phyloP scores from a whole-genome alignment of 2,888 invertebrate species.

The Esperia sulphurella region DNA sequence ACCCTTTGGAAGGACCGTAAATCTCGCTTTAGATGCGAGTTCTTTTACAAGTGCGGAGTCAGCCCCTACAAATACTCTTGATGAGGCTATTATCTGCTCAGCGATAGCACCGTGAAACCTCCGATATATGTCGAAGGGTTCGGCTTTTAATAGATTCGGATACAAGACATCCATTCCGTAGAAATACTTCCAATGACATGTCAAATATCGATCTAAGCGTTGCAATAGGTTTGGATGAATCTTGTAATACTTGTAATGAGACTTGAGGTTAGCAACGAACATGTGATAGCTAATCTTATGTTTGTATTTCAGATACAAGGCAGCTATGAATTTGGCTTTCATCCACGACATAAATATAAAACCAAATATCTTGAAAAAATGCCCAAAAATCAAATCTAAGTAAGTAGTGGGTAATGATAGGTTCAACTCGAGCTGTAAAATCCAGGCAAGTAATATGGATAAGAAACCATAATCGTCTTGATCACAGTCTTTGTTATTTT shows the following conservation, averaged over 20 bases:
- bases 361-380: conserved; percentile 14
- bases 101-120: conserved; percentile 58
- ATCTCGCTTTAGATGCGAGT: conserved; percentile 41
- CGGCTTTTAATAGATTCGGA: conserved; percentile 39
- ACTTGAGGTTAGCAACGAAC: conserved; percentile 44
- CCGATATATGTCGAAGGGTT: conserved; percentile 58
- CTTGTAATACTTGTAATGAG: conserved; percentile 38
- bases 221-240: conserved; percentile 46
- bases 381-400: neutral
- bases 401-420: neutral
- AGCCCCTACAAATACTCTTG: conserved; percentile 39
- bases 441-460: neutral
- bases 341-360: conserved; percentile 33
- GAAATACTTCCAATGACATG: conserved; percentile 59
- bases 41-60: conserved; percentile 45
- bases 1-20: conserved; percentile 44
- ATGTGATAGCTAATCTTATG: conserved; percentile 40
- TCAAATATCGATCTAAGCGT: conserved; percentile 49
- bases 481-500: neutral
- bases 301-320: conserved; percentile 40
- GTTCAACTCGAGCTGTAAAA: neutral
- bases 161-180: conserved; percentile 48
- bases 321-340: conserved; percentile 34
- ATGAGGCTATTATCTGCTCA: conserved; percentile 43
- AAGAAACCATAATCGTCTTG: neutral